Conservation (phyloP, 2,888 invertebrate genomes). For the Leucozona laternaria region DNA sequence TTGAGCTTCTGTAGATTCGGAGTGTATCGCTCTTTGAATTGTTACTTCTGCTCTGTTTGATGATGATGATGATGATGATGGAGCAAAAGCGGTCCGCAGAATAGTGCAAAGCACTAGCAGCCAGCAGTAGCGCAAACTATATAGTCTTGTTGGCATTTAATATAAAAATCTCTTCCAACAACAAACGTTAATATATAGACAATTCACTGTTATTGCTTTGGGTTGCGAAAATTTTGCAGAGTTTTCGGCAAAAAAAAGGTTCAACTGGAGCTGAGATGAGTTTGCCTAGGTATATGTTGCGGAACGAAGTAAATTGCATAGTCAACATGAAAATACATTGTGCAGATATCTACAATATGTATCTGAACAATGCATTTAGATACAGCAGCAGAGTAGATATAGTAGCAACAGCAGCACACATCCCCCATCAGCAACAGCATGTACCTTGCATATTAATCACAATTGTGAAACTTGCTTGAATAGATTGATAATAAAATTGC, state of each 20-base stretch:
- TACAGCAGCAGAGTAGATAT: slow-evolving; percentile 9
- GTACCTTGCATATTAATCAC: slow-evolving; percentile 76
- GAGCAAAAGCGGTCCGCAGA: slow-evolving; percentile 30
- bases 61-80: slow-evolving; percentile 53
- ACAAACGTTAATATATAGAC: slow-evolving; percentile 64
- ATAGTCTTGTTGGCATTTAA: slow-evolving; percentile 52
- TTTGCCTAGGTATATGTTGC: slow-evolving; percentile 63
- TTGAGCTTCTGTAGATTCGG: slow-evolving; percentile 43
- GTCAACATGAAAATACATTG: slow-evolving; percentile 67
- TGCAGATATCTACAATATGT: slow-evolving; percentile 31
- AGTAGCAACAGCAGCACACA: slow-evolving; percentile 41
- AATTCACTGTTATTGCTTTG: slow-evolving; percentile 70
- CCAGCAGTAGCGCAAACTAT: slow-evolving; percentile 29
- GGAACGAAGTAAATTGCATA: slow-evolving; percentile 74
- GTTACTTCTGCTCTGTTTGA: slow-evolving; percentile 58
- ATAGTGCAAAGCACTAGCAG: slow-evolving; percentile 5
- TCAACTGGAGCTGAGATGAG: slow-evolving; percentile 47
- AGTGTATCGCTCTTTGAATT: slow-evolving; percentile 63
- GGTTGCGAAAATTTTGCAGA: slow-evolving; percentile 41
- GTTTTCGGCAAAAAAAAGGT: slow-evolving; percentile 29
- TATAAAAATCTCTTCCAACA: slow-evolving; percentile 56
- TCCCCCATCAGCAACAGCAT: slow-evolving; percentile 43
- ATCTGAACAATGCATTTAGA: slow-evolving; percentile 72
- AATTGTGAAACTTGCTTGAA: slow-evolving; percentile 75
- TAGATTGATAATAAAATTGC: slow-evolving; percentile 76